These are phyloP conservation scores for Phyllotis vaccarum DNA, from an alignment of 2,797 vertebrate species.

Conservation along the genomic window DNA sequence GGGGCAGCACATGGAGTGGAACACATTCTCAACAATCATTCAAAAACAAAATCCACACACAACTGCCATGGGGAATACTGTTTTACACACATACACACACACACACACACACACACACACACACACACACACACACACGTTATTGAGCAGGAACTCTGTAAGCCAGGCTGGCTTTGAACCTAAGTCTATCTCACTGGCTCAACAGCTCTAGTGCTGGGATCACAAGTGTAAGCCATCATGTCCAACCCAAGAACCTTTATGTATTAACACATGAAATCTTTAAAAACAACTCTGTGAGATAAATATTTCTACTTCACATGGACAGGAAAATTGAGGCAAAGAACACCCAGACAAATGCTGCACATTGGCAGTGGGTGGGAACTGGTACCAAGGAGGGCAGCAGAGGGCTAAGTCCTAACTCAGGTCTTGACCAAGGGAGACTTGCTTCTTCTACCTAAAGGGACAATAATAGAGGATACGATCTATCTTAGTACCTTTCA, in stretches of 20 bases:
- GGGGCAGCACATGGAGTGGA: accelerated
- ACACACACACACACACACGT: neutral
- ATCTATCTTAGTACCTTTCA: too few species aligned
- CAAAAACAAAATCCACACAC: neutral
- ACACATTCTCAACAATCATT: neutral
- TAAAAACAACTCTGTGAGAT: neutral
- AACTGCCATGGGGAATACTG: neutral
- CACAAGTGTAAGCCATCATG: neutral
- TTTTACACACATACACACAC: neutral
- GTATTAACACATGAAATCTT: neutral
- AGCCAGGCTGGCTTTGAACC: neutral
- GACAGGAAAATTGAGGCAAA: neutral
- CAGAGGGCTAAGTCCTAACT: too few species aligned
- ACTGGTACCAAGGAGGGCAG: accelerated
- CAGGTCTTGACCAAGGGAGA: neutral
- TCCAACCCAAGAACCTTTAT: neutral
- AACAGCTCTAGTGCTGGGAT: neutral
- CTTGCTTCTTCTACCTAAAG: neutral
- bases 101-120: neutral
- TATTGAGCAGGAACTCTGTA: neutral
- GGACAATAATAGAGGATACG: neutral
- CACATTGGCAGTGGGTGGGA: neutral
- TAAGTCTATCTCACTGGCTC: neutral
- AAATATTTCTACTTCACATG: neutral
- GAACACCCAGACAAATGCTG: neutral